phyloP scores from a whole-genome alignment of 2,113 vertebrate species.

The Dascyllus trimaculatus region DNA sequence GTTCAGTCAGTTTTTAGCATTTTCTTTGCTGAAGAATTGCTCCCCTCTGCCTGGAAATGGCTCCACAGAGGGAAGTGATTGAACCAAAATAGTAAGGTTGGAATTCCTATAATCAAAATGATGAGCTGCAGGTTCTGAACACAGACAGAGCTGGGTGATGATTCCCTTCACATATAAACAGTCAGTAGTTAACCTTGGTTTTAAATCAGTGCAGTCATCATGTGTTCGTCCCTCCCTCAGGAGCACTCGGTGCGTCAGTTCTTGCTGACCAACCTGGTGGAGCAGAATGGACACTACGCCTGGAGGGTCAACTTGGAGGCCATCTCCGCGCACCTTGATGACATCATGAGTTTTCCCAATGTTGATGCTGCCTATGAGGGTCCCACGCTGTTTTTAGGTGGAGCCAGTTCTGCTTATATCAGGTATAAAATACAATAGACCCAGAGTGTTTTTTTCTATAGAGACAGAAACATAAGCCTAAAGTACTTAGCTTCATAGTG shows the following conservation, averaged over 20 bases:
- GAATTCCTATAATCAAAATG: too few species aligned
- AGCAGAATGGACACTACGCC: conserved; percentile 84
- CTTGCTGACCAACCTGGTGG: conserved; percentile 94
- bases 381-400: conserved; percentile 92
- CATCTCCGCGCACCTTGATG: conserved; percentile 86
- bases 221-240: conserved; percentile 64
- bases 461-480: neutral
- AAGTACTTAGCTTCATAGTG: neutral
- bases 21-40: too few species aligned
- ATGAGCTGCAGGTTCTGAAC: too few species aligned
- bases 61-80: too few species aligned
- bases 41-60: too few species aligned
- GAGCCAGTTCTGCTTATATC: conserved; percentile 91
- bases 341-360: conserved; percentile 89
- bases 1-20: too few species aligned
- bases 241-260: conserved; percentile 89
- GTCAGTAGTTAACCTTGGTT: too few species aligned
- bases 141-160: too few species aligned
- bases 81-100: too few species aligned
- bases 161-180: too few species aligned
- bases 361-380: conserved; percentile 85
- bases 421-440: conserved; percentile 81
- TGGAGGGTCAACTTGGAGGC: conserved; percentile 95
- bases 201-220: too few species aligned
- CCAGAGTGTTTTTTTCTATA: neutral